Conservation (phyloP, 2,888 invertebrate species). For the Diarsia mendica region DNA sequence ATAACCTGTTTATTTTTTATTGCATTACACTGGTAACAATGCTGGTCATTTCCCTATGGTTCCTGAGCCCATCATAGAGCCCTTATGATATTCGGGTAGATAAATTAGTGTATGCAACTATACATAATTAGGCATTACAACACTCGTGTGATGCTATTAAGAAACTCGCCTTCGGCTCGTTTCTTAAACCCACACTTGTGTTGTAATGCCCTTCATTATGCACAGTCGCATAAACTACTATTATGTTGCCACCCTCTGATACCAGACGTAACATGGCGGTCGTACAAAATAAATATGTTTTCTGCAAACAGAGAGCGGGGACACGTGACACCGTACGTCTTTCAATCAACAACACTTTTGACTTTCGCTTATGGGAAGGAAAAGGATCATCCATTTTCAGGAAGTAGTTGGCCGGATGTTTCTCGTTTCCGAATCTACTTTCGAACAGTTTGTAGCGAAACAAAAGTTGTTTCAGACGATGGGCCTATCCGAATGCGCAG, state of each 20-base stretch:
- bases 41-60: too few relatives aligned
- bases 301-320: slow-evolving; percentile 63
- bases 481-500: neutral
- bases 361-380: slow-evolving; percentile 50
- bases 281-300: slow-evolving; percentile 71
- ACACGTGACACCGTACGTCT: slow-evolving; percentile 68
- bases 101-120: too few relatives aligned
- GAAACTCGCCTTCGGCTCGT: too few relatives aligned
- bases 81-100: too few relatives aligned
- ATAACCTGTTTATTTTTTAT: too few relatives aligned
- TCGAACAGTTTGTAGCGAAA: slow-evolving; percentile 25
- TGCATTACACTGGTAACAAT: too few relatives aligned
- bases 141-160: too few relatives aligned
- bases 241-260: slow-evolving; percentile 44
- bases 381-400: slow-evolving; percentile 49
- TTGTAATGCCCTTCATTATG: too few relatives aligned
- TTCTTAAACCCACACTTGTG: too few relatives aligned
- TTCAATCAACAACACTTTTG: slow-evolving; percentile 70
- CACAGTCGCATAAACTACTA: too few relatives aligned
- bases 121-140: too few relatives aligned
- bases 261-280: slow-evolving; percentile 57
- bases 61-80: too few relatives aligned
- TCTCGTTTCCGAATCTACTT: slow-evolving; percentile 25
- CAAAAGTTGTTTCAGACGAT: slow-evolving; percentile 24
- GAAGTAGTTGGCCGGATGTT: slow-evolving; percentile 32